Evolutionary conservation across 37 sponge, comb jelly and placozoan species (phyloP).

Genomic region (Ianthella basta): DNA sequence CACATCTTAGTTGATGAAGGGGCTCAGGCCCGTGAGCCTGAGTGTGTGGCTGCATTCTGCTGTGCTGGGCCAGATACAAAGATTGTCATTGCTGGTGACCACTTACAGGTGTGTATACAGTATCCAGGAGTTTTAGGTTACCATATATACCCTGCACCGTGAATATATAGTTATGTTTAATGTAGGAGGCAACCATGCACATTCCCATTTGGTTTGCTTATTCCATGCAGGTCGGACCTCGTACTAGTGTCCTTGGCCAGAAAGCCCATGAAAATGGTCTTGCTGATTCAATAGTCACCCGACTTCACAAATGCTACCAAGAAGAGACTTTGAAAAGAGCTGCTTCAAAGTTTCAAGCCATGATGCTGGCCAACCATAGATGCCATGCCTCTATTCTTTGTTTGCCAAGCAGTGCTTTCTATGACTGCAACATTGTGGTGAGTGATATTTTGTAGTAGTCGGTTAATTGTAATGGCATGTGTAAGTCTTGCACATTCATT

Average conservation of each 20-base stretch:
- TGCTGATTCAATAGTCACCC: conserved; percentile 53
- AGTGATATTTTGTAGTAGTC: not conserved
- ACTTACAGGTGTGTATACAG: conserved; percentile 63
- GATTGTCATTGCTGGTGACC: conserved; percentile 82
- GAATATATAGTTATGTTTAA: not conserved
- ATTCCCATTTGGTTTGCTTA: not conserved
- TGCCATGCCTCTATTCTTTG: conserved; percentile 53
- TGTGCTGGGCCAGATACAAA: conserved; percentile 57
- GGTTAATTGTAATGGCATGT: not conserved
- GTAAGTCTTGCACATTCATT: no score
- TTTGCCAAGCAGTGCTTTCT: conserved; percentile 51
- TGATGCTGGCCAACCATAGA: conserved; percentile 60
- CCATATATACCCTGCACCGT: no score
- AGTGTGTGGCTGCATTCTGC: conserved; percentile 60
- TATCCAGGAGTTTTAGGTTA: no score
- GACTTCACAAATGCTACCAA: conserved; percentile 45
- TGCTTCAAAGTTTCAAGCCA: conserved; percentile 10
- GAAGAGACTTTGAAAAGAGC: no score
- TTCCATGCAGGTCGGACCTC: conserved; percentile 67
- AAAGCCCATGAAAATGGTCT: conserved; percentile 53
- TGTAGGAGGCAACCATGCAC: not conserved
- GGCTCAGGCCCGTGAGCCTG: conserved; percentile 77
- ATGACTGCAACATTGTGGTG: conserved; percentile 40
- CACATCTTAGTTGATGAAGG: conserved; percentile 85
- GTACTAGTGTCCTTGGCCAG: conserved; percentile 59